Conservation (phyloP, 92 coral and sea anemone genomes). For the Plumapathes pennacea region DNA sequence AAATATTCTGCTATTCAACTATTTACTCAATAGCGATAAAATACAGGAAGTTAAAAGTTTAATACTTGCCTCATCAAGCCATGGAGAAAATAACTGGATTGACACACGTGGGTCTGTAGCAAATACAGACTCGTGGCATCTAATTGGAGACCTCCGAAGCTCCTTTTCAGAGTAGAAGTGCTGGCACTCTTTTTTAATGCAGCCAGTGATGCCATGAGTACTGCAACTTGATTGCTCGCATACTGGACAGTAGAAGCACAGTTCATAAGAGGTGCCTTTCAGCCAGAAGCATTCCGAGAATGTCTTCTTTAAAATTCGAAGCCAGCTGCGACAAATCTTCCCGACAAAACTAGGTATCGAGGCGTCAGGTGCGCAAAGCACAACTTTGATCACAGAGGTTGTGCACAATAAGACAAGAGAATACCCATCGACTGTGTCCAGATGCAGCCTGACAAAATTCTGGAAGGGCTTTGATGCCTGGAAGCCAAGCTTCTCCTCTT, state of each 20-base stretch:
- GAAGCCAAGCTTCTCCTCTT: background rate
- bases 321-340: background rate
- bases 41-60: too few relatives aligned
- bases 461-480: constrained; percentile 9
- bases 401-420: constrained; percentile 9
- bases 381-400: constrained; percentile 6
- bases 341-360: too few relatives aligned
- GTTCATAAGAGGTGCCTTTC: constrained; percentile 4
- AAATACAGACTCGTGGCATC: background rate
- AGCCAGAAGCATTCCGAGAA: constrained; percentile 24
- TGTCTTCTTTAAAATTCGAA: constrained; percentile 8
- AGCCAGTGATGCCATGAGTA: background rate
- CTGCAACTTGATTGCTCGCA: too few relatives aligned
- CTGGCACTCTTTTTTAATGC: constrained; percentile 28
- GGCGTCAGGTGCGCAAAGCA: too few relatives aligned
- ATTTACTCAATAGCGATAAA: too few relatives aligned
- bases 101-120: constrained; percentile 1
- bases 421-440: background rate
- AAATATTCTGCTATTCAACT: too few relatives aligned
- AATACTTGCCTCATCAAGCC: too few relatives aligned
- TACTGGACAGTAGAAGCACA: constrained; percentile 2
- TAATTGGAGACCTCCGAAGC: background rate
- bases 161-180: constrained; percentile 16
- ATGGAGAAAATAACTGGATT: constrained; percentile 3
- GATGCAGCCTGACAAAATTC: constrained; percentile 31